These are phyloP conservation scores for Lamellibrachia luymesi DNA, from an alignment of 1,140 invertebrate species.

Conservation along the genomic window DNA sequence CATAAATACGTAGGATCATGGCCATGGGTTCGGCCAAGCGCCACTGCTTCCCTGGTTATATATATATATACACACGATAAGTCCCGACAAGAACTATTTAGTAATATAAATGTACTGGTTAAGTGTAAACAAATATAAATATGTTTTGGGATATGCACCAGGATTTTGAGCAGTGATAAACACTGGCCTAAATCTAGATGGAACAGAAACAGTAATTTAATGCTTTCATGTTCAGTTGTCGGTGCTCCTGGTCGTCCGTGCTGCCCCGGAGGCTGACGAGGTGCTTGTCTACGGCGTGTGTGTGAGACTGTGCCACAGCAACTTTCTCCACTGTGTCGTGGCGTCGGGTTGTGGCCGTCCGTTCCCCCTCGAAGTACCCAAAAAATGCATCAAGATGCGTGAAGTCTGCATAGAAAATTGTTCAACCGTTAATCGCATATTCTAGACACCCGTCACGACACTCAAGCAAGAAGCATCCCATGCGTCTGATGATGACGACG, in stretches of 20 bases:
- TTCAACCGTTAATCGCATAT: neutral
- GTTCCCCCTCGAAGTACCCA: neutral
- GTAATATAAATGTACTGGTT: too few species aligned
- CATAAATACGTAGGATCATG: too few species aligned
- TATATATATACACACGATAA: too few species aligned
- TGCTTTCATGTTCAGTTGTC: neutral
- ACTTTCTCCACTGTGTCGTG: neutral
- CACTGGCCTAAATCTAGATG: neutral
- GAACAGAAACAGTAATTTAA: neutral
- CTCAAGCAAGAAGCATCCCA: neutral
- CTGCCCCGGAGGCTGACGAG: too few species aligned
- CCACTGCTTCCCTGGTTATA: too few species aligned
- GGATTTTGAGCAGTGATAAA: too few species aligned
- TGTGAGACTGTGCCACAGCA: neutral
- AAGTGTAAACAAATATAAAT: too few species aligned
- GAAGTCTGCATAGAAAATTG: neutral
- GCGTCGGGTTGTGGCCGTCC: neutral
- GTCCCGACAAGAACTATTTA: too few species aligned
- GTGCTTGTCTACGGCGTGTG: neutral
- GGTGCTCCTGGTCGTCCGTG: neutral
- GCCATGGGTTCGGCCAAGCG: too few species aligned
- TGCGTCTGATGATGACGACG: neutral
- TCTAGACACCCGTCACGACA: too few species aligned
- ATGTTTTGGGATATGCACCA: too few species aligned
- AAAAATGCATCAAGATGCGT: neutral